A percentile compares a stretch with the other conserved stretches of the same genome.
Conservation (phyloP, 2,113 vertebrate species). For the Cricetomys ansorgei region DNA sequence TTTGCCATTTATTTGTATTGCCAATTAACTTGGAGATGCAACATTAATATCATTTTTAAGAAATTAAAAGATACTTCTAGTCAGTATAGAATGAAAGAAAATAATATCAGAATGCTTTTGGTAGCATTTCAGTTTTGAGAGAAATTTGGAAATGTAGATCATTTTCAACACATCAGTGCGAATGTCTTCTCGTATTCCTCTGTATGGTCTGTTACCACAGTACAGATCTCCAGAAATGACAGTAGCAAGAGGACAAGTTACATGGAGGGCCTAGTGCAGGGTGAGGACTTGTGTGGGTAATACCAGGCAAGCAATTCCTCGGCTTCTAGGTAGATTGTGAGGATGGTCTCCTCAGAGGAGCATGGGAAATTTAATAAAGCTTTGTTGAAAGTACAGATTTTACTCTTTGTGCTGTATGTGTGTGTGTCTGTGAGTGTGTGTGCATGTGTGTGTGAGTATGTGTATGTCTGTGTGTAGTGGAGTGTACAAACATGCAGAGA, state of each 20-base stretch:
- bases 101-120: neutral
- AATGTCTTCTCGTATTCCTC: neutral
- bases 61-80: conserved; percentile 14
- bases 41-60: conserved; percentile 7
- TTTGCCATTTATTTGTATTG: conserved; percentile 28
- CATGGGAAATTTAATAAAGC: neutral
- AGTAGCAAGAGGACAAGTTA: neutral
- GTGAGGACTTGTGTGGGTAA: neutral
- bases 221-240: conserved; percentile 8
- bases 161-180: neutral
- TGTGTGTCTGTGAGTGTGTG: neutral
- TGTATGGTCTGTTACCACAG: neutral
- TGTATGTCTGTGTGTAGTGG: neutral
- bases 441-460: neutral
- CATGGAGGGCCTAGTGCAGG: neutral
- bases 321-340: neutral
- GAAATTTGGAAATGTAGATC: neutral
- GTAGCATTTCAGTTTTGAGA: neutral
- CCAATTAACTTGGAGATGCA: conserved; percentile 21
- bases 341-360: neutral
- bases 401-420: too few species aligned
- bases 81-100: conserved; percentile 27
- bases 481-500: too few species aligned
- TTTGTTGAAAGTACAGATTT: neutral
- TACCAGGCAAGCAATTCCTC: neutral